Percentiles rank a stretch among this genome's conserved stretches.
Conservation (phyloP, 2,888 invertebrate species). For the Aleiodes alternator region DNA sequence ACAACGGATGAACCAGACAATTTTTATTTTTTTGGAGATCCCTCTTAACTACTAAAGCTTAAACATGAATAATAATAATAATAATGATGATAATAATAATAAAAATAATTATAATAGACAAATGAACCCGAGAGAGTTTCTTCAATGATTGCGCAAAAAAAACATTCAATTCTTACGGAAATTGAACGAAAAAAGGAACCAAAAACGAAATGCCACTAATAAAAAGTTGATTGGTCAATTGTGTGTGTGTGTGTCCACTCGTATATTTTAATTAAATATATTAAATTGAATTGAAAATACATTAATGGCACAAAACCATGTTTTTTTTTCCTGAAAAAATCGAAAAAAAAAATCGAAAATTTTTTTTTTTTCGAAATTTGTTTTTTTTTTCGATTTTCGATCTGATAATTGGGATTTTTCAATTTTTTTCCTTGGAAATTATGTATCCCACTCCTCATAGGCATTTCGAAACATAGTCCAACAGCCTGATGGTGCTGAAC, state of each 20-base stretch:
- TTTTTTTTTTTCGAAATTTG: neutral
- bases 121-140: too few relatives aligned
- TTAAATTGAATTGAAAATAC: too few relatives aligned
- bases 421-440: slow-evolving; percentile 21
- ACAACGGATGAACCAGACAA: neutral
- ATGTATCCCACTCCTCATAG: slow-evolving; percentile 63
- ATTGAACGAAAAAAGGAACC: too few relatives aligned
- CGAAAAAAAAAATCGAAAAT: too few relatives aligned
- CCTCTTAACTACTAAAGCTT: slow-evolving; percentile 1
- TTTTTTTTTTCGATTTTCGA: slow-evolving; percentile 32
- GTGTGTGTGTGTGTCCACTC: too few relatives aligned
- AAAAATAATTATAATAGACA: neutral
- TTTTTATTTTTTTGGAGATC: neutral
- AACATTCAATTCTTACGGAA: too few relatives aligned
- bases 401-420: slow-evolving; percentile 9
- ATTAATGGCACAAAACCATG: slow-evolving; percentile 8
- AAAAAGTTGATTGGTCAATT: too few relatives aligned
- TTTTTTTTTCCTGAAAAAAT: neutral
- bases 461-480: slow-evolving; percentile 67
- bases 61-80: neutral
- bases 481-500: slow-evolving; percentile 64
- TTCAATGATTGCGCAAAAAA: too few relatives aligned
- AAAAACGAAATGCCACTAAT: too few relatives aligned
- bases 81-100: slow-evolving; percentile 5
- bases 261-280: too few relatives aligned